phyloP scores from a whole-genome alignment of 2,797 vertebrate species.

The Xenops minutus region DNA sequence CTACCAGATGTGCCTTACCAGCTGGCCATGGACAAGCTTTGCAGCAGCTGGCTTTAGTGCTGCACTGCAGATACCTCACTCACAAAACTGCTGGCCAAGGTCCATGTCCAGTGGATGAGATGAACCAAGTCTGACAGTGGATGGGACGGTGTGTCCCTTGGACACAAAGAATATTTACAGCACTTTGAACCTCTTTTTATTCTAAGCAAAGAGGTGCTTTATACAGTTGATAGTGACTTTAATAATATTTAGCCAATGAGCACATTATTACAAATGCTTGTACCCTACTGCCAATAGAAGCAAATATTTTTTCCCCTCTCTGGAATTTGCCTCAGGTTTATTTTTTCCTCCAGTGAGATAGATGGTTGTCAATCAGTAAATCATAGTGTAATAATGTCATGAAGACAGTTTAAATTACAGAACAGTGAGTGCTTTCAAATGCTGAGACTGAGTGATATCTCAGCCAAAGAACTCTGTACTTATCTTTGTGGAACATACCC shows the following conservation, averaged over 20 bases:
- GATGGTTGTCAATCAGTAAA: neutral
- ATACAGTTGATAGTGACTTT: neutral
- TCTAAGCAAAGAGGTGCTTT: neutral
- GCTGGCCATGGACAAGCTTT: neutral
- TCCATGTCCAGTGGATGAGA: fast-evolving
- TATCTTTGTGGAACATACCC: neutral
- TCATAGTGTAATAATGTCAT: neutral
- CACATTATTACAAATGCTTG: neutral
- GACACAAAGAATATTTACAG: neutral
- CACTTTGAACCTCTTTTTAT: neutral
- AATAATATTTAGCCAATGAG: neutral
- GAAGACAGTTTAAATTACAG: neutral
- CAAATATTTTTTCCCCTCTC: neutral
- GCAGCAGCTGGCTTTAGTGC: neutral
- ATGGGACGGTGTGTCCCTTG: neutral
- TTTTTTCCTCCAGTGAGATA: neutral
- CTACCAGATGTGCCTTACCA: neutral
- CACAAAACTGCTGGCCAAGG: neutral
- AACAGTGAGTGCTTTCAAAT: neutral
- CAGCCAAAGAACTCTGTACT: neutral
- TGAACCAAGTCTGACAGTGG: neutral
- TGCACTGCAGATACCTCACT: neutral
- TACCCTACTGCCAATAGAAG: neutral
- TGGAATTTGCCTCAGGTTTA: neutral
- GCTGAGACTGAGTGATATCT: neutral